phyloP scores from a whole-genome alignment of 2,113 vertebrate species.

The Vimba vimba region DNA sequence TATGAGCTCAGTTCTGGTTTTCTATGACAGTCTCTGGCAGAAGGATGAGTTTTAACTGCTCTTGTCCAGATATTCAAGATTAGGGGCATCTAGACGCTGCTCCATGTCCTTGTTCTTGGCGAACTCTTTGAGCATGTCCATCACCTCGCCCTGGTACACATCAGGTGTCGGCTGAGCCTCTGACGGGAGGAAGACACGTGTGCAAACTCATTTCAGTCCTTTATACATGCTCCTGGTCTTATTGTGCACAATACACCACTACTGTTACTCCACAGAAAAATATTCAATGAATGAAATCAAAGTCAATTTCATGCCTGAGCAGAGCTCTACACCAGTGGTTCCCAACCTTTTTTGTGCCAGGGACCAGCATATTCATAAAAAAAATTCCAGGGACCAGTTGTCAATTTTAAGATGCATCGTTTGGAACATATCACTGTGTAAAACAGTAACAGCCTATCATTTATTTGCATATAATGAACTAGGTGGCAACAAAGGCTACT shows the following conservation, averaged over 20 bases:
- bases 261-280: neutral
- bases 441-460: too few species aligned
- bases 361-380: too few species aligned
- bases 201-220: neutral
- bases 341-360: too few species aligned
- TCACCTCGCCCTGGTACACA: conserved; percentile 75
- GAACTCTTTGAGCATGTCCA: conserved; percentile 90
- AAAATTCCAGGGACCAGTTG: too few species aligned
- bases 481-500: too few species aligned
- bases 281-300: neutral
- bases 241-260: neutral
- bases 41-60: conserved; percentile 53
- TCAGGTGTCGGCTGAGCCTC: conserved; percentile 76
- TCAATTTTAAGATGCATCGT: too few species aligned
- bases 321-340: neutral
- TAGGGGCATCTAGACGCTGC: conserved; percentile 75
- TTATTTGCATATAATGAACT: too few species aligned
- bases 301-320: neutral
- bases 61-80: conserved; percentile 77
- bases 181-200: conserved; percentile 44
- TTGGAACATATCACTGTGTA: too few species aligned
- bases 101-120: conserved; percentile 88
- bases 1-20: neutral
- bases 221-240: neutral
- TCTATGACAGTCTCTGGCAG: conserved; percentile 73